Base-by-base conservation (phyloP, 2,113 vertebrate genomes). In the Sceloporus undulatus region DNA sequence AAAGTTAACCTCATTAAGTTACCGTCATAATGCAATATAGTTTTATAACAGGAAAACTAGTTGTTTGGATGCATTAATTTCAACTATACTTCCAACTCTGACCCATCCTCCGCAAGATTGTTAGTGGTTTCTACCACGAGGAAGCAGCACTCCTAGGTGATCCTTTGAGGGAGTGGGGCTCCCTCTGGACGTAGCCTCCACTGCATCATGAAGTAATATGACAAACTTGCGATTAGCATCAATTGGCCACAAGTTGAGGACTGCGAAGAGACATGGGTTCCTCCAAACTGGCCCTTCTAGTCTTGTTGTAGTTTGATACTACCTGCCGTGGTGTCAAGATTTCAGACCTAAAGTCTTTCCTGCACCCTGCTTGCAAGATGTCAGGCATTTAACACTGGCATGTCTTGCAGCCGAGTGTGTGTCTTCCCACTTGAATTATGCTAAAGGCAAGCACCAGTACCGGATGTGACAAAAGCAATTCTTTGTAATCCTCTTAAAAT, bases 401-500 rank as follows among this genome's bases (percentile, higher is more conserved):
- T 23, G 5, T 78, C 21, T 70, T 25, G 48, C 68, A 84, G 42
- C 48, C 13, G 29, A 34, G 29, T 66, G 52, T 71, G 82, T 73
- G 82, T 5, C 54, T 7, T 84, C n/a, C 52, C 48, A 48, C 21
- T n/a, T 73, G 82, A 84, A 48, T n/a, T 73, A 84, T 52, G 9
- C 71, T 19, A 42, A 73, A 84, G 19, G 85, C 62, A 78, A n/a
- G n/a, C n/a, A 65, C 18, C 18, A 5, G 18, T n/a, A 66, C 85
- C 52, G 75, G 75, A 62, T 59, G 73, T 27, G 52, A n/a, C n/a
- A n/a, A 85, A 85, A 85, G 71, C 75, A 78, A 6, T 68, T 52
- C 68, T 78, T 79, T 86, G 85, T 42, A 65, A 66, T 77, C 59
- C 34, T 79, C 68, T 34, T n/a, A 65, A 62, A 85, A 48, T 59